Percentiles rank a stretch among this genome's conserved stretches.
Conservation (phyloP, 2,113 vertebrate genomes). For the Mesitornis unicolor region DNA sequence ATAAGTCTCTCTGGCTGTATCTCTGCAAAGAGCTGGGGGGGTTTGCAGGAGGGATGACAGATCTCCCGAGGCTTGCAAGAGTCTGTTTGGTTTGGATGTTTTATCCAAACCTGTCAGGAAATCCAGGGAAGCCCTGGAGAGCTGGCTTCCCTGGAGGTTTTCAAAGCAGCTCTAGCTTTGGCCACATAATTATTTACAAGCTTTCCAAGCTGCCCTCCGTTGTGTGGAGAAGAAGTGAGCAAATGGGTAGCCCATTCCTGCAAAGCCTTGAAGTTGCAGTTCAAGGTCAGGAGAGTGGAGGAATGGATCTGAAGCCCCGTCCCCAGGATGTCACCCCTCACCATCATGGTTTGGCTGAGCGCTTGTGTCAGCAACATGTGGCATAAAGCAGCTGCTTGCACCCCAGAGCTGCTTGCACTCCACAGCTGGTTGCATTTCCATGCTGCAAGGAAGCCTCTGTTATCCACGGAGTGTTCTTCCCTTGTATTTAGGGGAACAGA, state of each 20-base stretch:
- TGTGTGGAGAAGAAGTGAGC: background rate
- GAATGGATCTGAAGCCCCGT: background rate
- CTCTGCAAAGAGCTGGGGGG: background rate
- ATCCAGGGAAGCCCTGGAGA: background rate
- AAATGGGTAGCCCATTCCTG: background rate
- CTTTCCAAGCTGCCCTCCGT: background rate
- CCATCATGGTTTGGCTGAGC: accelerated
- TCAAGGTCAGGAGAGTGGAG: background rate
- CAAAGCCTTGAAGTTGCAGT: background rate
- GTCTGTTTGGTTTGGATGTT: background rate
- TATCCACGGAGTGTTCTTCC: background rate
- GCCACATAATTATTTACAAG: background rate
- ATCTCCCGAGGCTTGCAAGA: background rate
- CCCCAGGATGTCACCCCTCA: background rate
- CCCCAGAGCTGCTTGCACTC: background rate
- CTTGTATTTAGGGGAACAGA: background rate
- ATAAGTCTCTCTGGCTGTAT: background rate
- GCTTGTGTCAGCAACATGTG: background rate
- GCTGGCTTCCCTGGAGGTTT: background rate
- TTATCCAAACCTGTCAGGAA: conserved; percentile 31
- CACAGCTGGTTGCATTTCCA: background rate
- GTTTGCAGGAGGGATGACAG: background rate
- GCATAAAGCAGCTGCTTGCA: background rate
- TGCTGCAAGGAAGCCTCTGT: background rate
- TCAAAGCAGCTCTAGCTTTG: background rate